A percentile compares a stretch with the other conserved stretches of the same genome.
Conservation (phyloP, 2,113 vertebrate genomes). For the Aspiorhynchus laticeps region DNA sequence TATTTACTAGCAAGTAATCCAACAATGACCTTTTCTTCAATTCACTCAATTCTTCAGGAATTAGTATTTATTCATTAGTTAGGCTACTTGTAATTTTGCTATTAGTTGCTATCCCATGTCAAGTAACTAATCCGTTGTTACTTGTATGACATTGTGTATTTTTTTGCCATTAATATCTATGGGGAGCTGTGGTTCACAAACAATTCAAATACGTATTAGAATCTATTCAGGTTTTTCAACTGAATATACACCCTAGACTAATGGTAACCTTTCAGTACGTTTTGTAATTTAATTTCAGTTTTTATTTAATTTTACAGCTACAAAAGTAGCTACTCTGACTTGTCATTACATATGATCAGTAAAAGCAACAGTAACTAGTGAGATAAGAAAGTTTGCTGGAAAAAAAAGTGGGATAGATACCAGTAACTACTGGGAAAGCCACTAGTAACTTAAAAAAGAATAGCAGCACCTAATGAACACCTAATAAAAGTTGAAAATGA, state of each 20-base stretch:
- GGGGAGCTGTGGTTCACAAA: background rate
- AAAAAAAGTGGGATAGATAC: background rate
- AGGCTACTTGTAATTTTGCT: background rate
- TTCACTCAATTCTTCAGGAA: background rate
- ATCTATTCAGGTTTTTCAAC: background rate
- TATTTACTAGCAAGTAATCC: background rate
- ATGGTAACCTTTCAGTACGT: background rate
- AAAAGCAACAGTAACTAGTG: background rate
- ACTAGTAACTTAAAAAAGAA: background rate
- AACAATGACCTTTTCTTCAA: background rate
- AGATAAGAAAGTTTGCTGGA: background rate
- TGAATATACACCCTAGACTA: background rate
- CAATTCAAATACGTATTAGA: background rate
- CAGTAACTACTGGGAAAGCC: background rate
- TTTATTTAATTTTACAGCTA: background rate
- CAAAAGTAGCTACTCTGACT: slow-evolving; percentile 34
- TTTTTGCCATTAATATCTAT: background rate
- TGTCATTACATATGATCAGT: slow-evolving; percentile 53
- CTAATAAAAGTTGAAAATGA: background rate
- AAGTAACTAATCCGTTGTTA: background rate
- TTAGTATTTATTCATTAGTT: background rate
- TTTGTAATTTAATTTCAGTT: background rate
- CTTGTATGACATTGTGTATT: background rate
- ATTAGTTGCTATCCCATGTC: background rate
- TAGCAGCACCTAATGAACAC: background rate